Evolutionary conservation across 1,140 invertebrate species (phyloP).

Genomic region (Leptopilina boulardi): DNA sequence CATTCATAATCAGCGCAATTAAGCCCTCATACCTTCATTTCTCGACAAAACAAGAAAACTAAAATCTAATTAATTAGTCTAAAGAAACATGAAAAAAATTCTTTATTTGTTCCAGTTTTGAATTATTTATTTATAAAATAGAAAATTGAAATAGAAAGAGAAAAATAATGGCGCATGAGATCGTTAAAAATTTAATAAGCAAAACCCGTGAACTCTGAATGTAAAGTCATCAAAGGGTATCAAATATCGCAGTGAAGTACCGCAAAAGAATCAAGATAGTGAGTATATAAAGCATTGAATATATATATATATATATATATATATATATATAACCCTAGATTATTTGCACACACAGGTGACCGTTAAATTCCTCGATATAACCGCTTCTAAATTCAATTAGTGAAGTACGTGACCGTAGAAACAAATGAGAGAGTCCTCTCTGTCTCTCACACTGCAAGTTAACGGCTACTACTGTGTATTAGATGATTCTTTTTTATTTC

Average conservation of each 20-base stretch:
- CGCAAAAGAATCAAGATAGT: background rate
- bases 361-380: conserved; percentile 48
- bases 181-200: background rate
- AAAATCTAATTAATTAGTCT: too few relatives aligned
- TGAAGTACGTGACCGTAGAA: conserved; percentile 51
- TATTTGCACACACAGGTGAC: conserved; percentile 45
- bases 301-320: too few relatives aligned
- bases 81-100: too few relatives aligned
- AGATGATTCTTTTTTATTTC: conserved; percentile 6
- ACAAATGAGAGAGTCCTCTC: conserved; percentile 51
- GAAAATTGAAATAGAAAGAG: too few relatives aligned
- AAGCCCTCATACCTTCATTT: too few relatives aligned
- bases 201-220: background rate
- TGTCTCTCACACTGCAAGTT: conserved; percentile 44
- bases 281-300: too few relatives aligned
- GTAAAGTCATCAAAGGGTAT: conserved; percentile 3
- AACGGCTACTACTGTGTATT: conserved; percentile 51
- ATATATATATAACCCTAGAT: conserved; percentile 47
- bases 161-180: too few relatives aligned
- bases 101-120: too few relatives aligned
- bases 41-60: too few relatives aligned
- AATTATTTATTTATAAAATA: too few relatives aligned
- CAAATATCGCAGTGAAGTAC: background rate
- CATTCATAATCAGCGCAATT: background rate
- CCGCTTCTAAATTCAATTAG: conserved; percentile 54